A percentile compares a stretch with the other conserved stretches of the same genome.
Evolutionary conservation across 2,888 invertebrate genomes (phyloP).

Genomic region (Drosophila fulvimacula): DNA sequence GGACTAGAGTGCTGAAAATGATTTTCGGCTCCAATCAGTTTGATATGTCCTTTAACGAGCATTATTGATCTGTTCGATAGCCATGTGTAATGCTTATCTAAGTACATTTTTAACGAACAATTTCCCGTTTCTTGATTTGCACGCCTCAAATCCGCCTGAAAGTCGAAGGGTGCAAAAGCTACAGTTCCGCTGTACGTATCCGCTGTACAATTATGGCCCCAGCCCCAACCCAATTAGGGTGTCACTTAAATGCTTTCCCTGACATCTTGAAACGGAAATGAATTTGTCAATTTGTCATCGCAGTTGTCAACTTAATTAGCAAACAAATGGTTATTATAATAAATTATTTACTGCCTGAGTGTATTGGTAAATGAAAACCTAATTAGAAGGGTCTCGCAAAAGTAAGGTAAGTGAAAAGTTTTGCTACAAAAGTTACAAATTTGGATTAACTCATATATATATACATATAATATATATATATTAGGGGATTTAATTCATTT

Average conservation of each 20-base stretch:
- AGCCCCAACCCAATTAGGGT: conserved; percentile 29
- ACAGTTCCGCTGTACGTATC: conserved; percentile 38
- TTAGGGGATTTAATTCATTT: conserved; percentile 4
- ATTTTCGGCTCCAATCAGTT: too few species aligned
- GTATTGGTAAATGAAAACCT: conserved; percentile 13
- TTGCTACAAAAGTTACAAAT: neutral
- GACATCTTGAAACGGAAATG: conserved; percentile 58
- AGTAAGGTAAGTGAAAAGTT: neutral
- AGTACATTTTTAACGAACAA: conserved; percentile 66
- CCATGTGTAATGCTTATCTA: conserved; percentile 13
- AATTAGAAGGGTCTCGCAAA: neutral
- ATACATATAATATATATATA: neutral
- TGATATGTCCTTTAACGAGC: conserved; percentile 1
- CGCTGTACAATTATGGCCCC: conserved; percentile 13
- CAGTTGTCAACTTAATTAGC: conserved; percentile 45
- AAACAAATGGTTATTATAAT: conserved; percentile 34
- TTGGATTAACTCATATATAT: neutral
- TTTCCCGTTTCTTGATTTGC: conserved; percentile 65
- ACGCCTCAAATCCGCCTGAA: conserved; percentile 51
- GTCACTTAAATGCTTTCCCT: conserved; percentile 26
- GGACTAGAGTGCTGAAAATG: neutral
- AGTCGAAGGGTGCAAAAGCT: conserved; percentile 25
- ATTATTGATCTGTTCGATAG: conserved; percentile 29
- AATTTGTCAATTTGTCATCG: conserved; percentile 67
- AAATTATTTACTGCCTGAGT: conserved; percentile 18